A percentile compares a stretch with the other conserved stretches of the same genome.
phyloP scores from a whole-genome alignment of 2,113 vertebrate species.

The Ceyx melanurus region DNA sequence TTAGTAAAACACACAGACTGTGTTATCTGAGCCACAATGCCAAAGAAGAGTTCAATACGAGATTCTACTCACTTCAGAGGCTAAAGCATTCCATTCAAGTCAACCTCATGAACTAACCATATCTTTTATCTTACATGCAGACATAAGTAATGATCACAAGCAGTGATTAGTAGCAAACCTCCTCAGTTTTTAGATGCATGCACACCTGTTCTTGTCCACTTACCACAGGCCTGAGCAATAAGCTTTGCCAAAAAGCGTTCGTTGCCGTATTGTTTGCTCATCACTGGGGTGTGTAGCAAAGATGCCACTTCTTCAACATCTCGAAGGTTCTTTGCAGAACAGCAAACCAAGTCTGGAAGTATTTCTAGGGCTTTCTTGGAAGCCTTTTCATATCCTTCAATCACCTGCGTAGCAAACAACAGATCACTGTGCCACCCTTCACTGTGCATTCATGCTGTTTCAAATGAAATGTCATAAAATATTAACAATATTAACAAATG shows the following conservation, averaged over 20 bases:
- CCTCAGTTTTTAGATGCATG: neutral
- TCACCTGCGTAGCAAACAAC: constrained; percentile 79
- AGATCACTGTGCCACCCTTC: neutral
- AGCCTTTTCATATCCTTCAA: constrained; percentile 95
- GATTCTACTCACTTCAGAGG: neutral
- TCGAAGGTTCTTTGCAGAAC: constrained; percentile 88
- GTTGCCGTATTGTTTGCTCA: constrained; percentile 96
- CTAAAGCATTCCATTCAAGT: neutral
- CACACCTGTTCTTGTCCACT: constrained; percentile 43
- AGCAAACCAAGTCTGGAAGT: constrained; percentile 89
- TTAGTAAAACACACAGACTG: neutral
- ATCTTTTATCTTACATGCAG: neutral
- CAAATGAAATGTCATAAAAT: neutral
- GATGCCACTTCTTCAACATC: constrained; percentile 85
- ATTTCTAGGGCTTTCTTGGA: constrained; percentile 91
- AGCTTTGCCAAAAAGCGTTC: constrained; percentile 89
- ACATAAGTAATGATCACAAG: neutral
- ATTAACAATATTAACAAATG: neutral
- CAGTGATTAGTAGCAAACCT: neutral
- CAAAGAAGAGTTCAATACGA: neutral
- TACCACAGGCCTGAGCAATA: constrained; percentile 94
- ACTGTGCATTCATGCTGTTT: neutral
- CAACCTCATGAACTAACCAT: neutral
- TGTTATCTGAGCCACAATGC: neutral
- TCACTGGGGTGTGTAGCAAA: constrained; percentile 84